A percentile compares a stretch with the other conserved stretches of the same genome.
These are phyloP conservation scores for Serilophus lunatus DNA, from an alignment of 2,113 vertebrate genomes.

Conservation along the genomic window DNA sequence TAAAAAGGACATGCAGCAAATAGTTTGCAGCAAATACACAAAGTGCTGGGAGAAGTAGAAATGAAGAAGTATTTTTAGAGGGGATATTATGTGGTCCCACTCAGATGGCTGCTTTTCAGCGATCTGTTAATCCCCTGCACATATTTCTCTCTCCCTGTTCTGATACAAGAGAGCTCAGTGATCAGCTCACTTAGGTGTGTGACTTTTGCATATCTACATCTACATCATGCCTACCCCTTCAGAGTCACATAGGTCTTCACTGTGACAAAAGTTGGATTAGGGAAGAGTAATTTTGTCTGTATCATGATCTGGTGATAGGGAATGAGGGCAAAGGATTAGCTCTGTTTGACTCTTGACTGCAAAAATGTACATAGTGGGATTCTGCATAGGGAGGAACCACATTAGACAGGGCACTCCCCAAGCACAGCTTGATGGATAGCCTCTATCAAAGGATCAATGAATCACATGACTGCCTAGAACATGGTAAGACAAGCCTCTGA, in stretches of 20 bases:
- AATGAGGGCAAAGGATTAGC: neutral
- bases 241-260: neutral
- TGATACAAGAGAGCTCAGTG: neutral
- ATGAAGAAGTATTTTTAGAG: neutral
- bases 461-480: neutral
- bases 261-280: neutral
- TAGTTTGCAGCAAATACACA: neutral
- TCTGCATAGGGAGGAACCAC: neutral
- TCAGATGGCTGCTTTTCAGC: neutral
- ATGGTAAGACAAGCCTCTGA: neutral
- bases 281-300: neutral
- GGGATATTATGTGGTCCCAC: neutral
- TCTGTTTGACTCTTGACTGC: neutral
- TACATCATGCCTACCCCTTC: neutral
- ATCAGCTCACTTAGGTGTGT: neutral
- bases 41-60: neutral
- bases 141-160: neutral
- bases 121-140: neutral
- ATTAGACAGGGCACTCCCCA: neutral
- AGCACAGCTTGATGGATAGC: neutral
- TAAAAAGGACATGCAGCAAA: accelerated
- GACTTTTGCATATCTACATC: neutral
- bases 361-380: neutral
- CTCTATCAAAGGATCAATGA: neutral
- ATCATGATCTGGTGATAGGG: neutral